phyloP scores from a whole-genome alignment of 1,140 invertebrate species.

The Drosophila arizonae region DNA sequence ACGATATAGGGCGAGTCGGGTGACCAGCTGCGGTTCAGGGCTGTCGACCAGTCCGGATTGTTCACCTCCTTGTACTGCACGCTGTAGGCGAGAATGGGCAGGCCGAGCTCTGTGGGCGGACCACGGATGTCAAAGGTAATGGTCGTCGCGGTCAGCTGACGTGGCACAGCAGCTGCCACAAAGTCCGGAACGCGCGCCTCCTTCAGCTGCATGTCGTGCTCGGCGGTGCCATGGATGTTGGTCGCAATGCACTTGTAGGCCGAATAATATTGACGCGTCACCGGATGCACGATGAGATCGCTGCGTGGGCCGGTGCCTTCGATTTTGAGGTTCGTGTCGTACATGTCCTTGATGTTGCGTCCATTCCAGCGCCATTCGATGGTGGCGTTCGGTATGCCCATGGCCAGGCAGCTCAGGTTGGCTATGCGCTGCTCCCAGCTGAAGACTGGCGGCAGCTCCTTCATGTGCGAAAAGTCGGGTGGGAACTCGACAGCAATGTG shows the following conservation, averaged over 20 bases:
- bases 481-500: slow-evolving; percentile 93
- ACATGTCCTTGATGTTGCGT: slow-evolving; percentile 83
- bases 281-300: slow-evolving; percentile 87
- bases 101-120: slow-evolving; percentile 88
- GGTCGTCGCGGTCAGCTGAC: slow-evolving; percentile 91
- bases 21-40: slow-evolving; percentile 90
- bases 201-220: slow-evolving; percentile 87
- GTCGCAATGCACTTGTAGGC: slow-evolving; percentile 92
- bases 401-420: slow-evolving; percentile 93
- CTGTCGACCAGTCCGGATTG: slow-evolving; percentile 87
- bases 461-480: slow-evolving; percentile 90
- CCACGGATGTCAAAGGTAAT: slow-evolving; percentile 90
- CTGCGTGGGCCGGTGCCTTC: slow-evolving; percentile 88
- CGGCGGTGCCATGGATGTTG: slow-evolving; percentile 88
- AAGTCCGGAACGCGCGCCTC: slow-evolving; percentile 86
- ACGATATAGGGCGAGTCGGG: slow-evolving; percentile 89
- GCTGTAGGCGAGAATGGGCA: slow-evolving; percentile 88
- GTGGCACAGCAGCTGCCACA: slow-evolving; percentile 84
- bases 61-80: slow-evolving; percentile 89
- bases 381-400: slow-evolving; percentile 92
- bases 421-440: slow-evolving; percentile 91
- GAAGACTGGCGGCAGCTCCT: slow-evolving; percentile 87
- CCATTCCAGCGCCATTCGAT: slow-evolving; percentile 90
- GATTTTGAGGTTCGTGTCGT: slow-evolving; percentile 85
- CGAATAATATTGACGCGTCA: slow-evolving; percentile 87